A percentile compares a stretch with the other conserved stretches of the same genome.
These are phyloP conservation scores for Hirudo medicinalis DNA, from an alignment of 1,140 invertebrate species.

Conservation along the genomic window DNA sequence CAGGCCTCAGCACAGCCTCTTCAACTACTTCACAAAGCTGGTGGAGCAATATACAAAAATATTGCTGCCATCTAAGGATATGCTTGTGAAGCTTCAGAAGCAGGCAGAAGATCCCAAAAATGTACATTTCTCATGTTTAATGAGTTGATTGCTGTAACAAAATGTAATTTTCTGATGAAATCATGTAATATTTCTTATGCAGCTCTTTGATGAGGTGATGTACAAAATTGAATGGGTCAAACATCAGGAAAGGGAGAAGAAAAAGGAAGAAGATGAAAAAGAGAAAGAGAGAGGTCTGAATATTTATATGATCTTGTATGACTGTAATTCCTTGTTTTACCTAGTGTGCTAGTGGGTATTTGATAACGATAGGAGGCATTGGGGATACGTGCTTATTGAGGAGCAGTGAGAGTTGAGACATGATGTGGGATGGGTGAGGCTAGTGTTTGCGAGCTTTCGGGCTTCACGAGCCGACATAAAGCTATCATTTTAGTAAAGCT, in stretches of 20 bases:
- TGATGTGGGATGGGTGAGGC: too few species aligned
- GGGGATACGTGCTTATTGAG: too few species aligned
- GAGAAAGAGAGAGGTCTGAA: conserved; percentile 69
- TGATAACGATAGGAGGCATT: too few species aligned
- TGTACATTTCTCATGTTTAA: background rate
- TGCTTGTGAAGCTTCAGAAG: conserved; percentile 6
- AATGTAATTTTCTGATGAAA: too few species aligned
- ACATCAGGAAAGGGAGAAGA: conserved; percentile 77
- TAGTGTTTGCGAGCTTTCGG: too few species aligned
- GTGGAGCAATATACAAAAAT: conserved; percentile 93
- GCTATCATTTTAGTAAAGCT: too few species aligned
- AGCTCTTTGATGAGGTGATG: conserved; percentile 76
- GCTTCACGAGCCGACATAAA: too few species aligned
- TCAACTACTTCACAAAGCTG: conserved; percentile 95
- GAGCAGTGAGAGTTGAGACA: too few species aligned
- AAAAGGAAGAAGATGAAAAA: conserved; percentile 81
- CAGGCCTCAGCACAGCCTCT: conserved; percentile 91
- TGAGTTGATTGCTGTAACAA: too few species aligned
- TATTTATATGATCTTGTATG: background rate
- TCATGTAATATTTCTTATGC: background rate
- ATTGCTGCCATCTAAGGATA: background rate
- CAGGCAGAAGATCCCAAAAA: background rate
- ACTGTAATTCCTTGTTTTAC: too few species aligned
- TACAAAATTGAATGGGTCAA: conserved; percentile 90
- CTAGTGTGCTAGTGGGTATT: too few species aligned